Evolutionary conservation across 2,888 invertebrate species (phyloP).

Genomic region (Dysmachus trigonus): DNA sequence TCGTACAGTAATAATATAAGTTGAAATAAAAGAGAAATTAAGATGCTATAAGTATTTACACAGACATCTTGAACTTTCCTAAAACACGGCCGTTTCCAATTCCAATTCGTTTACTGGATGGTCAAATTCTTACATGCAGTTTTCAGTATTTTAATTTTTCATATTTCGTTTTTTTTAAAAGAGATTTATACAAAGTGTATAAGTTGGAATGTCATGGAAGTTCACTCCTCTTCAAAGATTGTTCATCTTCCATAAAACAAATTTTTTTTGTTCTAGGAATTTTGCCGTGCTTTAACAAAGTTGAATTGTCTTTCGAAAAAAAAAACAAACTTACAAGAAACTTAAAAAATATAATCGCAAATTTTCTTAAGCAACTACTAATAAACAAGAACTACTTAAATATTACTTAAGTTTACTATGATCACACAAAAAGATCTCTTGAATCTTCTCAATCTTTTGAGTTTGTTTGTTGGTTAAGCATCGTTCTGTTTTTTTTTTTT

Average conservation of each 20-base stretch:
- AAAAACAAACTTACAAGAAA: slow-evolving; percentile 1
- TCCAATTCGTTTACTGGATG: not conserved
- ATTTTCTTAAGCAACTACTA: not conserved
- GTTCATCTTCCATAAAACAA: slow-evolving; percentile 6
- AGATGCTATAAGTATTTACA: slow-evolving; percentile 22
- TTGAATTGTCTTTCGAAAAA: not conserved
- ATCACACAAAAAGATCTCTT: slow-evolving; percentile 41
- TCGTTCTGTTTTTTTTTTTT: too few relatives aligned
- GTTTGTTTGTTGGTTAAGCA: slow-evolving; percentile 28
- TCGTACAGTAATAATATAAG: not conserved
- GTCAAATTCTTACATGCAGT: not conserved
- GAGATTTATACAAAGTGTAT: not conserved
- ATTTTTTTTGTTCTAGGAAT: not conserved
- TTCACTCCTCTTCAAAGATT: not conserved
- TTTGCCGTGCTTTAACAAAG: not conserved
- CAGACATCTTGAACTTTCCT: not conserved
- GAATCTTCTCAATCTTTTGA: slow-evolving; percentile 26
- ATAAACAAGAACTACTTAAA: slow-evolving; percentile 2
- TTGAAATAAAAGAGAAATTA: slow-evolving; percentile 36
- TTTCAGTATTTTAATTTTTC: not conserved
- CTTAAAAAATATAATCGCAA: not conserved
- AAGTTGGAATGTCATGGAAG: slow-evolving; percentile 37
- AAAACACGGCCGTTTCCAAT: not conserved
- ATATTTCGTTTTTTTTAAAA: not conserved
- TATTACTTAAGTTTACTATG: slow-evolving; percentile 16